Conservation (phyloP, 2,888 invertebrate species). For the Drosophila cognata region DNA sequence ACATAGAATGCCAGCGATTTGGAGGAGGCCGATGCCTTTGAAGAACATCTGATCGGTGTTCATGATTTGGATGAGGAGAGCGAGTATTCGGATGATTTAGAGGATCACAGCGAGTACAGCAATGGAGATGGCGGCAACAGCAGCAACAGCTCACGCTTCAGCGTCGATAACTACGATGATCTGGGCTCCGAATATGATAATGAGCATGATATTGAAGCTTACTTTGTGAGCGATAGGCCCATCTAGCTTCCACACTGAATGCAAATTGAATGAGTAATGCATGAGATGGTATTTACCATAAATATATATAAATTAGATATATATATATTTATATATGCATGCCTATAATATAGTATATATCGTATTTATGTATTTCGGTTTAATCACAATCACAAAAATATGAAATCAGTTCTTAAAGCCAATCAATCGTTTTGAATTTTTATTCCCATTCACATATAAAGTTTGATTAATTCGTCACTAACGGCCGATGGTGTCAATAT, state of each 20-base stretch:
- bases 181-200: slow-evolving; percentile 58
- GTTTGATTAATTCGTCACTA: slow-evolving; percentile 97
- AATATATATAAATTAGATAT: slow-evolving; percentile 29
- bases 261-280: slow-evolving; percentile 49
- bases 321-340: slow-evolving; percentile 14
- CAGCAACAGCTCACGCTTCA: slow-evolving; percentile 56
- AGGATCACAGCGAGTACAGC: slow-evolving; percentile 72
- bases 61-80: slow-evolving; percentile 74
- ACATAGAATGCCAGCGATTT: slow-evolving; percentile 81
- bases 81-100: slow-evolving; percentile 70
- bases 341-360: slow-evolving; percentile 24
- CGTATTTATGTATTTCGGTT: slow-evolving; percentile 37
- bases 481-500: slow-evolving; percentile 98
- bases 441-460: slow-evolving; percentile 90
- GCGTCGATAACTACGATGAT: slow-evolving; percentile 57
- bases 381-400: slow-evolving; percentile 30
- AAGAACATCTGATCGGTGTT: slow-evolving; percentile 55
- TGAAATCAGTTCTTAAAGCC: slow-evolving; percentile 18
- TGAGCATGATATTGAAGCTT: slow-evolving; percentile 48
- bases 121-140: slow-evolving; percentile 67
- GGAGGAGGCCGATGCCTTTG: slow-evolving; percentile 70
- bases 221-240: slow-evolving; percentile 34
- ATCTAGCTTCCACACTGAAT: slow-evolving; percentile 33
- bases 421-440: slow-evolving; percentile 23
- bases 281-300: slow-evolving; percentile 25